A percentile compares a stretch with the other conserved stretches of the same genome.
phyloP scores from a whole-genome alignment of 2,888 invertebrate species.

The Dioctria linearis region DNA sequence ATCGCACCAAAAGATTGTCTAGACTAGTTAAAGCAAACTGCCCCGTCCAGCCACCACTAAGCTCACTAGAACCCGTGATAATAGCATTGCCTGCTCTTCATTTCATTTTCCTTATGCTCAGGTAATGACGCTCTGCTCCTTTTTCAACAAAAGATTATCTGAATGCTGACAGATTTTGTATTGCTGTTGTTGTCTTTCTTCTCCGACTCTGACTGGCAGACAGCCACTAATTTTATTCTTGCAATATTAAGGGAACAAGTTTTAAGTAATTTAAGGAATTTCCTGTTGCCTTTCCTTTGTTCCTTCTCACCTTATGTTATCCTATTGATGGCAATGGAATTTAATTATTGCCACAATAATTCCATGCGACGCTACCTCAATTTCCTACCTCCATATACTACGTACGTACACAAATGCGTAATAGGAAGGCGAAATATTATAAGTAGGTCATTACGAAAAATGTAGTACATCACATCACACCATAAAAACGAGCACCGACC shows the following conservation, averaged over 20 bases:
- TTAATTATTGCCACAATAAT: neutral
- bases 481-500: neutral
- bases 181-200: no score
- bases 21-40: no score
- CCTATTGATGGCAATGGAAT: neutral
- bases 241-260: neutral
- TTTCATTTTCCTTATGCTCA: no score
- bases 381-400: no score
- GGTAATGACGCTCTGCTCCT: no score
- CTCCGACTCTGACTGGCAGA: no score
- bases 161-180: no score
- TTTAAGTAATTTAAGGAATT: neutral
- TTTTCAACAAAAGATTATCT: no score
- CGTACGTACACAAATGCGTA: neutral
- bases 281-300: neutral
- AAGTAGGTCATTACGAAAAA: slow-evolving; percentile 51
- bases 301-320: neutral
- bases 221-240: neutral
- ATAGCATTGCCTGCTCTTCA: no score
- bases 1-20: no score
- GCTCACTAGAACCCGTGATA: no score
- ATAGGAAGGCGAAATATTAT: slow-evolving; percentile 33
- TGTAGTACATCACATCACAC: neutral
- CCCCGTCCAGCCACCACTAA: no score
- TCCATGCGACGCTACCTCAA: neutral